phyloP scores from a whole-genome alignment of 1,140 invertebrate species.

The Aphaenogaster rudis region DNA sequence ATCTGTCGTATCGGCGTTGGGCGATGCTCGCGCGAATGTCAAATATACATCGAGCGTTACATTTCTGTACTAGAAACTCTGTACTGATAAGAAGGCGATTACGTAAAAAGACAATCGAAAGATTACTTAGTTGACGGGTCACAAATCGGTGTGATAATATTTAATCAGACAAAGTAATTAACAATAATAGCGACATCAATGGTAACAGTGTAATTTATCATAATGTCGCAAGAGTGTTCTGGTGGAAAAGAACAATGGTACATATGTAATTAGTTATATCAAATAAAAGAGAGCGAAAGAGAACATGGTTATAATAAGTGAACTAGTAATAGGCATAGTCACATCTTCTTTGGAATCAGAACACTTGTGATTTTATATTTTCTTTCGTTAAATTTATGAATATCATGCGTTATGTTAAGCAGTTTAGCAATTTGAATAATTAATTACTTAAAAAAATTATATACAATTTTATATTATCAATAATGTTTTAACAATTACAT shows the following conservation, averaged over 20 bases:
- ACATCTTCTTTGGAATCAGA: neutral
- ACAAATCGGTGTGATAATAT: neutral
- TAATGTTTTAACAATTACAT: neutral
- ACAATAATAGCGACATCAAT: neutral
- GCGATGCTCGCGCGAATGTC: constrained; percentile 2
- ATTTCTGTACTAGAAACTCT: neutral
- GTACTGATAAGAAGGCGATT: constrained; percentile 39
- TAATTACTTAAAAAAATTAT: neutral
- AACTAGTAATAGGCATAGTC: neutral
- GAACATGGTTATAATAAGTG: neutral
- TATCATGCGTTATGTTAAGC: neutral
- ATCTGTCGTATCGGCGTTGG: constrained; percentile 19
- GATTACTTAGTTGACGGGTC: neutral
- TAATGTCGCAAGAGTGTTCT: neutral
- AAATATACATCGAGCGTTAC: constrained; percentile 8
- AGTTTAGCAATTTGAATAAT: neutral
- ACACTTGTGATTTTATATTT: neutral
- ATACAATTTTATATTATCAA: neutral
- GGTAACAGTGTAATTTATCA: neutral
- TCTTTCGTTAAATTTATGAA: neutral
- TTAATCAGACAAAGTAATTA: neutral
- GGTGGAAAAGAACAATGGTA: neutral
- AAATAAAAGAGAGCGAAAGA: neutral
- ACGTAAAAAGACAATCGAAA: constrained; percentile 21
- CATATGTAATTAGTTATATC: neutral